Percentiles rank a stretch among this genome's conserved stretches.
Conservation (phyloP, 1,140 invertebrate species). For the Varroa destructor region DNA sequence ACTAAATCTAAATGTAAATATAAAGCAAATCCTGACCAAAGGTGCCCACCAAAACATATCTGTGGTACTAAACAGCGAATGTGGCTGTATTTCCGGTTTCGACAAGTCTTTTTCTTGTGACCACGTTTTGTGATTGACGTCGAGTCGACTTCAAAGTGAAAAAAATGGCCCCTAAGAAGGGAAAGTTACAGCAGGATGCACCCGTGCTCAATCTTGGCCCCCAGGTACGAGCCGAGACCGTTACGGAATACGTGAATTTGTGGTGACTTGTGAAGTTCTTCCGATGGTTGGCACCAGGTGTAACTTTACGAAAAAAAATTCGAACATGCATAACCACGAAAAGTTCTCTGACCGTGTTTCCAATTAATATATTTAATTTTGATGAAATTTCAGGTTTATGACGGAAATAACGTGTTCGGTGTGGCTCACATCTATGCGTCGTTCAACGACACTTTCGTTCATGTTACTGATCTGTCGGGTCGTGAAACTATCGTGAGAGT, state of each 20-base stretch:
- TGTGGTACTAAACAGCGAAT: slow-evolving; percentile 50
- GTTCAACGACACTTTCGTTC: slow-evolving; percentile 99
- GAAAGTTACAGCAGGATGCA: slow-evolving; percentile 79
- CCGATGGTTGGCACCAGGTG: background rate
- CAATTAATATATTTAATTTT: background rate
- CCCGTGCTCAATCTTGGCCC: slow-evolving; percentile 91
- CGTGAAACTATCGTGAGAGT: slow-evolving; percentile 45
- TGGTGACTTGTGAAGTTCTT: background rate
- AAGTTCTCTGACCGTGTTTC: background rate
- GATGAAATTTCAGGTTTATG: slow-evolving; percentile 51
- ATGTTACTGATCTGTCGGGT: slow-evolving; percentile 97
- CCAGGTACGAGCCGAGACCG: slow-evolving; percentile 45
- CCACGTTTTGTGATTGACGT: background rate
- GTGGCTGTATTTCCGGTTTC: slow-evolving; percentile 26
- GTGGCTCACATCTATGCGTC: slow-evolving; percentile 99
- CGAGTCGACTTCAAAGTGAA: slow-evolving; percentile 21
- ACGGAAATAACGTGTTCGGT: slow-evolving; percentile 94
- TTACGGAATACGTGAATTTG: background rate
- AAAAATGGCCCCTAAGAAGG: slow-evolving; percentile 78
- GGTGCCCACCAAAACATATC: slow-evolving; percentile 36
- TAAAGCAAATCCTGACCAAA: background rate
- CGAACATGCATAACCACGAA: background rate
- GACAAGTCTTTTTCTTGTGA: slow-evolving; percentile 15
- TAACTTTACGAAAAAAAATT: background rate
- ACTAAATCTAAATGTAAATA: slow-evolving; percentile 15